Base-by-base conservation (phyloP, 2,113 vertebrate species). In the Dicentrarchus labrax region DNA sequence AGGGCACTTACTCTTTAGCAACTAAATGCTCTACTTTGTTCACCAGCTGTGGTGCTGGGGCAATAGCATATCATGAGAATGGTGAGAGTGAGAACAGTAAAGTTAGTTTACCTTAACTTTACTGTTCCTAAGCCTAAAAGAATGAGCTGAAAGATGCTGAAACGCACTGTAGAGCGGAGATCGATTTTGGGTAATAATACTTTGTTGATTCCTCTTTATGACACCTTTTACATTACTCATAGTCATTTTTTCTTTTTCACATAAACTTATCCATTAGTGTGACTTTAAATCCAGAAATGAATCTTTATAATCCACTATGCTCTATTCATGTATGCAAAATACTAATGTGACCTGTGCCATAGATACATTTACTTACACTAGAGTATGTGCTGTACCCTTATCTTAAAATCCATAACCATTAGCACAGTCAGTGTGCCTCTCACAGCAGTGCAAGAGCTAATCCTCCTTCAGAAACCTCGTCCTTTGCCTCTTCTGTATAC, bases 401-500 rank as follows among this genome's bases (percentile, higher is more conserved):
- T 53, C 47, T 47, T 70, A 54, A 73, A 68, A 69, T 69, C 54
- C 39, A 51, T 61, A 59, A 67, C 68, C 47, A 39, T 39, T 47
- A 47, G 10, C 38, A 54, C 54, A n/a, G 47, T 36, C 22, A 53
- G 38, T 51, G 45, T 12, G 17, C 2, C 21, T 82, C 15, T 15
- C 19, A 39, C 7, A n/a, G n/a, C 4, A 11, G 24, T 2, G 1
- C 43, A 45, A 38, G 6, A 54, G 15, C 38, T 57, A 57, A 48
- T 69, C 24, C n/a, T 8, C 65, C 21, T 61, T 59, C 6, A 43
- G 38, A 30, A 9, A 69, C 38, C 3, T 13, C 13, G 43, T 47
- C 2, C 2, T 53, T 57, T 38, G 19, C 45, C 45, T 50, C 41
- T n/a, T 80, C 21, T 56, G 19, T n/a, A 7, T 54, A 30, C 0